Base-by-base conservation (phyloP, 64 coral and sea anemone species). In the Astreopora myriophthalma region DNA sequence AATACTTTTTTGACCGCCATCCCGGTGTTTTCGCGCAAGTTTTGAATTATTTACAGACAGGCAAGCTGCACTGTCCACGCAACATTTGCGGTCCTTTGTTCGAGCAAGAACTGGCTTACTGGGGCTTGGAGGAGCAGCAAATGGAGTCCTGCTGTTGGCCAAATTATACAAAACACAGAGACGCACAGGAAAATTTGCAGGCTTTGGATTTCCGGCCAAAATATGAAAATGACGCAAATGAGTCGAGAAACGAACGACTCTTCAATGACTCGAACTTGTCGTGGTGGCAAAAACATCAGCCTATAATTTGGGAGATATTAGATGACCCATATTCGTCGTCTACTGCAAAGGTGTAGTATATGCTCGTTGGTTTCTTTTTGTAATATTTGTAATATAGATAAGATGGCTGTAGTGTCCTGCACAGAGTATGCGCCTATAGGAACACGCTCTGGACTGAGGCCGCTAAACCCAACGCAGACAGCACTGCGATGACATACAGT, bases 111-210 rank as follows among this genome's bases (percentile, higher is more conserved):
- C 81, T 99, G 19, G 94, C 94, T 6, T 99, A 95, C 28, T 99
- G 97, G 97, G 97, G 97, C 20, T 96, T 99, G 5, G 87, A 96
- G 23, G 97, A 99, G 48, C 97, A 96, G 25, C 97, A 99, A 70
- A 99, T 99, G 97, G 97, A 99, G 36, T 96, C 97, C 5, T 99
- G 97, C 25, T 99, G 97, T 24, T 99, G 97, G 97, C 46, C 93
- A 6, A 96, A 99, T 73, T 99, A 99, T 13, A 99, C 97, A 8
- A 99, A 95, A 30, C 94, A 99, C 85, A 89, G 97, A 70, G 97
- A 99, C 19, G 97, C 97, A 13, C 94, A 99, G 67, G 94, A 96
- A 68, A 99, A 96, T 64, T 66, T 99, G 13, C 93, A 99, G 84
- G 92, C 94, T 35, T 77, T 99, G 70, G 94, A 99, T 90, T 96